These are phyloP conservation scores for Monomorium pharaonis DNA, from an alignment of 1,140 invertebrate species.

Conservation along the genomic window DNA sequence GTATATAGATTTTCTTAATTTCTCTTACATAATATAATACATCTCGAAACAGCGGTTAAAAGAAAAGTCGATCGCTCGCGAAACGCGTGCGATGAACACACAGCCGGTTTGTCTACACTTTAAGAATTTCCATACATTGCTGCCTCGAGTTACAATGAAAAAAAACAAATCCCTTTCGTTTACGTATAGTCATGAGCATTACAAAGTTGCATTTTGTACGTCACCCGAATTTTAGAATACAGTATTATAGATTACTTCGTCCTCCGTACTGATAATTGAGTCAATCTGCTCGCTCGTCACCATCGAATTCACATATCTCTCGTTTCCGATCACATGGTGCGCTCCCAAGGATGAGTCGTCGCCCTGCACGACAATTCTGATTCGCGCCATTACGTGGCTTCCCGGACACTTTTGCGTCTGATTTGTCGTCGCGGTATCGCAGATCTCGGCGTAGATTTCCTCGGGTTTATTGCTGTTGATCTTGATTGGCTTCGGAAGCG, in stretches of 20 bases:
- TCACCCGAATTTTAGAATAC: constrained; percentile 76
- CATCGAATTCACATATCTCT: constrained; percentile 80
- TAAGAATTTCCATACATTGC: constrained; percentile 59
- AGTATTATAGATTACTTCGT: constrained; percentile 83
- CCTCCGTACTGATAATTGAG: constrained; percentile 80
- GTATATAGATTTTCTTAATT: constrained; percentile 33
- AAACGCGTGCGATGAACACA: constrained; percentile 52
- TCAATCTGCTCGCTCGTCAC: constrained; percentile 78
- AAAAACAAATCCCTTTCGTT: background rate
- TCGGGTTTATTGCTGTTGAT: constrained; percentile 75
- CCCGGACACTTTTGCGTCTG: constrained; percentile 77
- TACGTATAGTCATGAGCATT: background rate
- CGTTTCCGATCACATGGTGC: constrained; percentile 52
- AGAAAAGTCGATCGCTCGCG: constrained; percentile 30
- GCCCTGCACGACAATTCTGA: constrained; percentile 81
- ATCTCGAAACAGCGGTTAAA: constrained; percentile 51
- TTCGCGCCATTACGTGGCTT: constrained; percentile 82
- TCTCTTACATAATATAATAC: constrained; percentile 64
- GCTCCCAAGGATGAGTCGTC: constrained; percentile 62
- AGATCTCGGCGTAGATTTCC: constrained; percentile 83
- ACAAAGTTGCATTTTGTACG: background rate
- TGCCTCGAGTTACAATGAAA: constrained; percentile 23
- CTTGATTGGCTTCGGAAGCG: constrained; percentile 71
- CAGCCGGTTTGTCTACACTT: constrained; percentile 62
- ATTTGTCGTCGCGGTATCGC: constrained; percentile 73